Conservation (phyloP, 2,797 vertebrate genomes). For the Gymnothorax reevesii region DNA sequence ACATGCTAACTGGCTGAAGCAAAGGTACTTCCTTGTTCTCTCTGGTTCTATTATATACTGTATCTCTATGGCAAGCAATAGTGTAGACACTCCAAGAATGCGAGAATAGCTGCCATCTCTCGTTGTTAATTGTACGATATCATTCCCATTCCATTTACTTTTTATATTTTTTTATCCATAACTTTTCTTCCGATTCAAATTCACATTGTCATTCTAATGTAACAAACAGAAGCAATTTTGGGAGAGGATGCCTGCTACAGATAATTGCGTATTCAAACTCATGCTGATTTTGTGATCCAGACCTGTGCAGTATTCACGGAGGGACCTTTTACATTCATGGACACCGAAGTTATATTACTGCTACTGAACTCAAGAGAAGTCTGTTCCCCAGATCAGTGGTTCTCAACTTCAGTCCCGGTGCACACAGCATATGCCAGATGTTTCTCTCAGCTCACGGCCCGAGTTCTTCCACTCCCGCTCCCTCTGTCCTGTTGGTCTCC, state of each 20-base stretch:
- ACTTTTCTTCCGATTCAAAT: neutral
- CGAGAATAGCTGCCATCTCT: slow-evolving; percentile 55
- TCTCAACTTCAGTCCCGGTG: too few relatives aligned
- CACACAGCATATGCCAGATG: too few relatives aligned
- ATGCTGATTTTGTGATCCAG: slow-evolving; percentile 25
- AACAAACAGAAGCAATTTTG: slow-evolving; percentile 21
- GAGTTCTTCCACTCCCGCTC: too few relatives aligned
- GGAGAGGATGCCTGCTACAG: neutral
- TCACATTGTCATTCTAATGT: slow-evolving; percentile 31
- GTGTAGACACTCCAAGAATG: slow-evolving; percentile 51
- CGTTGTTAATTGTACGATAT: slow-evolving; percentile 62
- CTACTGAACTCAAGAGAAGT: neutral
- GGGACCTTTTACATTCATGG: neutral
- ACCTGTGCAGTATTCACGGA: slow-evolving; percentile 3
- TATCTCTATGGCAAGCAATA: slow-evolving; percentile 52
- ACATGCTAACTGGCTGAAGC: too few relatives aligned
- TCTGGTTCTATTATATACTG: too few relatives aligned
- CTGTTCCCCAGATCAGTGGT: too few relatives aligned
- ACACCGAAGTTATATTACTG: neutral
- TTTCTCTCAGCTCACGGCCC: too few relatives aligned
- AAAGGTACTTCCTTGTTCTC: too few relatives aligned
- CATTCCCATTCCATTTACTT: slow-evolving; percentile 50
- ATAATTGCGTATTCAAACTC: slow-evolving; percentile 15
- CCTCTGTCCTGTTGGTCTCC: too few relatives aligned
- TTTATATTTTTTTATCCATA: slow-evolving; percentile 55